Evolutionary conservation across 2,797 vertebrate species (phyloP).

Genomic region (Sardinella longiceps): DNA sequence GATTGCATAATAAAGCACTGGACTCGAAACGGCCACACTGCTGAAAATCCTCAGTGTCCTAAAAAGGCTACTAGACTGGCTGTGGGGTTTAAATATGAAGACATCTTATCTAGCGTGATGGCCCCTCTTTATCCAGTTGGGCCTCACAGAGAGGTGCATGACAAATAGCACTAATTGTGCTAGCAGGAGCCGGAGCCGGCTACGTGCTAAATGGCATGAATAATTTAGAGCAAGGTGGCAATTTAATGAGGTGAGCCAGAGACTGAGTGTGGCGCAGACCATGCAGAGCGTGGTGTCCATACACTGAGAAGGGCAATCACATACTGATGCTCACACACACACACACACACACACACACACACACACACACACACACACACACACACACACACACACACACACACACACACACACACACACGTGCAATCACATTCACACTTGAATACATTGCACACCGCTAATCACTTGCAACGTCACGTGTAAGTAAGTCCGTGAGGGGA

Average conservation of each 20-base stretch:
- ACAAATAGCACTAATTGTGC: slow-evolving; percentile 60
- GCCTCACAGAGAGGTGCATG: slow-evolving; percentile 29
- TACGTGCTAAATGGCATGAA: slow-evolving; percentile 89
- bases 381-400: slow-evolving; percentile 1
- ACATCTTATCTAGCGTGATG: not conserved
- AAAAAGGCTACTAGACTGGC: not conserved
- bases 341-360: not conserved
- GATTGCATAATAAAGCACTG: not conserved
- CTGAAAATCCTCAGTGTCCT: not conserved
- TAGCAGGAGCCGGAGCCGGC: slow-evolving; percentile 80
- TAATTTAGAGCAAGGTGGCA: slow-evolving; percentile 89
- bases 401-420: not conserved
- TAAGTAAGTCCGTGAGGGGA: slow-evolving; percentile 42
- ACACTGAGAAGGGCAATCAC: slow-evolving; percentile 32
- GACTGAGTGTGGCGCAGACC: slow-evolving; percentile 62
- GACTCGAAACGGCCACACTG: not conserved
- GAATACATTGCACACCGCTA: slow-evolving; percentile 39
- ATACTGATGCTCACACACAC: not conserved
- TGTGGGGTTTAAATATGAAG: slow-evolving; percentile 2
- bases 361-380: not conserved
- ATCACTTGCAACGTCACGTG: slow-evolving; percentile 1
- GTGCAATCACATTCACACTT: slow-evolving; percentile 64
- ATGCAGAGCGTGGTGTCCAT: slow-evolving; percentile 64
- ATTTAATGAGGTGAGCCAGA: slow-evolving; percentile 83
- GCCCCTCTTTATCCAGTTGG: slow-evolving; percentile 15